Percentiles rank a stretch among this genome's conserved stretches.
These are phyloP conservation scores for Fissipunctia ypsillon DNA, from an alignment of 2,888 invertebrate genomes.

Conservation along the genomic window DNA sequence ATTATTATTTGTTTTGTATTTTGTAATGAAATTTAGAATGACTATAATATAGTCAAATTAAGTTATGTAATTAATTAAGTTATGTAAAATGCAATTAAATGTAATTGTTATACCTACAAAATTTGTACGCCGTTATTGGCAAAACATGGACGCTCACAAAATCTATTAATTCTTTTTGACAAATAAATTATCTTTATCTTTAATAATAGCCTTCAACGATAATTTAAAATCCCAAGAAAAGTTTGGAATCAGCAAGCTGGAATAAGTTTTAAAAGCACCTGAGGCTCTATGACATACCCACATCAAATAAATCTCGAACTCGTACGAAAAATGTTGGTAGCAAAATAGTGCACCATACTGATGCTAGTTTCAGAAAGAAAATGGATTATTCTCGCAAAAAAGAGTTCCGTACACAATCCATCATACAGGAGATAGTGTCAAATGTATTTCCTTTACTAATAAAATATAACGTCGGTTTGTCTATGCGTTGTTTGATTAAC, in stretches of 20 bases:
- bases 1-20: too few species aligned
- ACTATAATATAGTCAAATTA: too few species aligned
- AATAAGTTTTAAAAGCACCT: not conserved
- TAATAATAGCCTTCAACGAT: not conserved
- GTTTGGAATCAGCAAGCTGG: not conserved
- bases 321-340: not conserved
- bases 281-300: too few species aligned
- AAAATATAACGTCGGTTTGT: slow-evolving; percentile 17
- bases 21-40: too few species aligned
- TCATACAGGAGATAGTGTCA: slow-evolving; percentile 52
- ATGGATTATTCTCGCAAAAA: slow-evolving; percentile 32
- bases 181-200: too few species aligned
- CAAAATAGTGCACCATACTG: not conserved
- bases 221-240: too few species aligned
- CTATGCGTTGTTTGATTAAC: slow-evolving; percentile 18
- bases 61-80: too few species aligned
- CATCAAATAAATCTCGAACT: not conserved
- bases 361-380: slow-evolving; percentile 7
- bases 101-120: too few species aligned
- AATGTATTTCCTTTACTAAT: slow-evolving; percentile 42
- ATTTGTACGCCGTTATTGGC: too few species aligned
- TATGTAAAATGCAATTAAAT: too few species aligned
- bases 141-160: too few species aligned
- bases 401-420: slow-evolving; percentile 38
- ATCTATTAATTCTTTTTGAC: too few species aligned